phyloP scores from a whole-genome alignment of 1,140 invertebrate genomes.

The Dolichoris vasculosae region DNA sequence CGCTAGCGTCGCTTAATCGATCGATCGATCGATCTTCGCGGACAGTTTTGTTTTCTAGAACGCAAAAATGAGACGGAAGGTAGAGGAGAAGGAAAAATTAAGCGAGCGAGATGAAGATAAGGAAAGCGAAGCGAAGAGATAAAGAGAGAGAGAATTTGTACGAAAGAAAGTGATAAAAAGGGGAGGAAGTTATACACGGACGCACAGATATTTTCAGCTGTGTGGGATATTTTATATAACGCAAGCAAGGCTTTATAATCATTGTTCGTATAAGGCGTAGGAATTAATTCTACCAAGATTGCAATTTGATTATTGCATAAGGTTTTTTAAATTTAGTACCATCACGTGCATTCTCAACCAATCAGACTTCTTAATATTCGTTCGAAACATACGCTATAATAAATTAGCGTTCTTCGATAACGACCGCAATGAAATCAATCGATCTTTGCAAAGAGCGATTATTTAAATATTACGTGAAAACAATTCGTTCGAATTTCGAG shows the following conservation, averaged over 20 bases:
- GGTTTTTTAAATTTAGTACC: background rate
- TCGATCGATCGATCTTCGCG: background rate
- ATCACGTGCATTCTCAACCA: background rate
- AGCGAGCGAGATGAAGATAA: background rate
- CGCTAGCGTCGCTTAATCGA: background rate
- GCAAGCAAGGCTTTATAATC: background rate
- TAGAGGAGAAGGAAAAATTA: background rate
- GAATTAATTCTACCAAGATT: background rate
- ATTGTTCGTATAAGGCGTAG: background rate
- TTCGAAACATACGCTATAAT: background rate
- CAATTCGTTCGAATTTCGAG: background rate
- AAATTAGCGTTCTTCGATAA: background rate
- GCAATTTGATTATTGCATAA: background rate
- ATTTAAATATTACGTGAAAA: background rate
- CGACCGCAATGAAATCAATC: background rate
- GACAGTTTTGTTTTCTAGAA: background rate
- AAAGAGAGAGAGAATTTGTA: too few species aligned
- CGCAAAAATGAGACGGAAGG: background rate
- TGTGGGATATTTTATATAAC: too few species aligned
- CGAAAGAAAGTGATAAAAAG: too few species aligned
- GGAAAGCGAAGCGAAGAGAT: background rate
- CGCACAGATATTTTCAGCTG: too few species aligned
- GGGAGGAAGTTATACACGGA: too few species aligned
- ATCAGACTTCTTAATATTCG: background rate
- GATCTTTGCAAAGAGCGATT: background rate